Percentiles rank a stretch among this genome's conserved stretches.
These are phyloP conservation scores for Siniperca chuatsi DNA, from an alignment of 2,113 vertebrate genomes.

Conservation along the genomic window DNA sequence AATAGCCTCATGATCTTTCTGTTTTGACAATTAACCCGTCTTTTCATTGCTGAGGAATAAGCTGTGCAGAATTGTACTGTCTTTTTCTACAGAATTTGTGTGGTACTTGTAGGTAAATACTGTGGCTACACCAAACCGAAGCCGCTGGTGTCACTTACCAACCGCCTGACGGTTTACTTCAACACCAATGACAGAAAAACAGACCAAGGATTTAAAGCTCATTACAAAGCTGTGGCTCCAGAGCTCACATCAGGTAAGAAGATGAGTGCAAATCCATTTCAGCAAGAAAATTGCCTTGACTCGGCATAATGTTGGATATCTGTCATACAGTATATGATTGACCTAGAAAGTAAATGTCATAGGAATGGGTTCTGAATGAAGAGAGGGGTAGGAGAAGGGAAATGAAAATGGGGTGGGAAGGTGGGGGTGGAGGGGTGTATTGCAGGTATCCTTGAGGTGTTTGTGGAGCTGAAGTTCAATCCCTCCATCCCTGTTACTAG, in stretches of 20 bases:
- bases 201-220: constrained; percentile 83
- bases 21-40: background rate
- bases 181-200: constrained; percentile 79
- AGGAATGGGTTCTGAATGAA: constrained; percentile 5
- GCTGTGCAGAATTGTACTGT: background rate
- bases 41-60: background rate
- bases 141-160: constrained; percentile 79
- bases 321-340: constrained; percentile 38
- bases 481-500: constrained; percentile 68
- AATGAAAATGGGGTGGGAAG: constrained; percentile 21
- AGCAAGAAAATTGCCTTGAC: constrained; percentile 33
- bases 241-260: constrained; percentile 71
- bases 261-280: constrained; percentile 27
- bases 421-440: constrained; percentile 22
- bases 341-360: constrained; percentile 71
- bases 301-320: constrained; percentile 31
- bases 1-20: background rate
- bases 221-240: constrained; percentile 79
- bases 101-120: constrained; percentile 77
- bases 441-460: constrained; percentile 56
- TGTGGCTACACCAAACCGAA: constrained; percentile 80
- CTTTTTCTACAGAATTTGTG: background rate
- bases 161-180: constrained; percentile 79
- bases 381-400: background rate
- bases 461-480: constrained; percentile 66